Conservation (phyloP, 2,797 vertebrate genomes). For the Alosa sapidissima region DNA sequence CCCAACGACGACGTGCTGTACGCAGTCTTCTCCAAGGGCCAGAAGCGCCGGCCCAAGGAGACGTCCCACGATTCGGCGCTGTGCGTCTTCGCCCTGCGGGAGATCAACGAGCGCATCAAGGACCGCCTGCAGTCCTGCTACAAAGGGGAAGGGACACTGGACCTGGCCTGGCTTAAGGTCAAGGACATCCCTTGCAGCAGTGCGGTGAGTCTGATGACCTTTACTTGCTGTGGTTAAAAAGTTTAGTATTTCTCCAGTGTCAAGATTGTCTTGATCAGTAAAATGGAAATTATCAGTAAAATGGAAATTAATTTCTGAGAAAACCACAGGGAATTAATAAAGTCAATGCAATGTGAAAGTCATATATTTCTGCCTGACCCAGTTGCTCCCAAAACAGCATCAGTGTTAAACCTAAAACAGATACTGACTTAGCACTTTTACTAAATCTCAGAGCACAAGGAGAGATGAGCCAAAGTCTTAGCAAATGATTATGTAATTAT, state of each 20-base stretch:
- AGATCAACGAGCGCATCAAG: slow-evolving; percentile 96
- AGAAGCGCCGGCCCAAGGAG: slow-evolving; percentile 90
- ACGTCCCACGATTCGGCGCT: slow-evolving; percentile 92
- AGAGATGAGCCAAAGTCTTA: neutral
- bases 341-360: neutral
- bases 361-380: neutral
- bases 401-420: neutral
- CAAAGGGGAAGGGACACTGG: slow-evolving; percentile 93
- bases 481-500: neutral
- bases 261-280: too few species aligned
- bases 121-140: slow-evolving; percentile 96
- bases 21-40: slow-evolving; percentile 95
- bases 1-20: slow-evolving; percentile 92
- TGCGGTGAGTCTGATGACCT: slow-evolving; percentile 81
- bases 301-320: neutral
- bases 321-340: neutral
- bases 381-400: neutral
- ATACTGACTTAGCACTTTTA: neutral
- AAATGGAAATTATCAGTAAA: neutral
- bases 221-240: neutral
- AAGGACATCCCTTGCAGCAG: slow-evolving; percentile 98
- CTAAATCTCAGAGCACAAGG: neutral
- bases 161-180: slow-evolving; percentile 98
- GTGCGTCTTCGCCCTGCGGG: slow-evolving; percentile 91
- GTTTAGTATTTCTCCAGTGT: neutral